Percentiles rank a stretch among this genome's conserved stretches.
phyloP scores from a whole-genome alignment of 2,113 vertebrate species.

The Rallus limicola region DNA sequence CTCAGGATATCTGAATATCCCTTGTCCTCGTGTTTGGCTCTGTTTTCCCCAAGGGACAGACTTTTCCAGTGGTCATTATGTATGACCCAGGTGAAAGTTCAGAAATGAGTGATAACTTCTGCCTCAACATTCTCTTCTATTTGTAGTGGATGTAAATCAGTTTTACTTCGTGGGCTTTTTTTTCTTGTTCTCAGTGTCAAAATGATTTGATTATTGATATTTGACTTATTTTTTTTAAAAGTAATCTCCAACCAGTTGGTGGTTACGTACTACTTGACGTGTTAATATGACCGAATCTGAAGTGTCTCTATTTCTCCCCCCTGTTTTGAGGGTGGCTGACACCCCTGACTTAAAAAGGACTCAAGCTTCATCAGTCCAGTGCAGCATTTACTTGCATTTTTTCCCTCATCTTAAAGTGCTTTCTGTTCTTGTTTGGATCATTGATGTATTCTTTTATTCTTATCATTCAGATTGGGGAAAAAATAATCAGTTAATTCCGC shows the following conservation, averaged over 20 bases:
- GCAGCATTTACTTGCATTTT: neutral
- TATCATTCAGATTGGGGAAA: neutral
- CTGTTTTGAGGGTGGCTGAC: neutral
- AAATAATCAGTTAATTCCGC: neutral
- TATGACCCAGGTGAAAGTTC: neutral
- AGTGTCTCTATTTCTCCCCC: neutral
- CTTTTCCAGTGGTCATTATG: neutral
- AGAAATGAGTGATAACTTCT: neutral
- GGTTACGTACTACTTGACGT: neutral
- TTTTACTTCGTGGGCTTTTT: neutral
- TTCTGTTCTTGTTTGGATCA: neutral
- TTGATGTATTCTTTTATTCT: neutral
- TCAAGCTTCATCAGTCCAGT: neutral
- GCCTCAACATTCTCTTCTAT: neutral
- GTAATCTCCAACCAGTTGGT: neutral
- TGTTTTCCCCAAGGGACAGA: neutral
- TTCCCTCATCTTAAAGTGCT: neutral
- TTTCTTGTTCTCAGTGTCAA: neutral
- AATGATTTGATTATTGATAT: neutral
- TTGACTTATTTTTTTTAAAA: neutral
- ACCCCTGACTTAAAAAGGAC: neutral
- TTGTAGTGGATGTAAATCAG: neutral
- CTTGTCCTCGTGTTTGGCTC: neutral
- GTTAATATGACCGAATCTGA: neutral
- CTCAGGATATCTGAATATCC: neutral